phyloP scores from a whole-genome alignment of 2,888 invertebrate genomes.

The Galerucella calmariensis region DNA sequence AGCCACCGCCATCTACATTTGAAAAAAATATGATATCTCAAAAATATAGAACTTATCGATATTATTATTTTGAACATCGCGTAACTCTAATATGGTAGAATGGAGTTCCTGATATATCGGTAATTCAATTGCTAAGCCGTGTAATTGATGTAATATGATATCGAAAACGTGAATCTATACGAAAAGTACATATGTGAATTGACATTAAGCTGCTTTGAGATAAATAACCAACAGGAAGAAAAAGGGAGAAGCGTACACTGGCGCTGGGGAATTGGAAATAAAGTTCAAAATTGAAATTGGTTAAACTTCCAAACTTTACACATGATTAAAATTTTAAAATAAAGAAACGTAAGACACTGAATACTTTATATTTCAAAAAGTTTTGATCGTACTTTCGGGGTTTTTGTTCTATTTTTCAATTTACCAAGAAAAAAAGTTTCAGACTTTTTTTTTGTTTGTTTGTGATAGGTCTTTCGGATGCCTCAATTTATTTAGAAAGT shows the following conservation, averaged over 20 bases:
- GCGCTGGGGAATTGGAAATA: neutral
- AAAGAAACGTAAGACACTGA: neutral
- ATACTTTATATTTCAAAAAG: neutral
- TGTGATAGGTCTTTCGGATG: neutral
- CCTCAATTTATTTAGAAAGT: neutral
- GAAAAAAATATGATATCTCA: no score
- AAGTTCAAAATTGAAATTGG: conserved; percentile 13
- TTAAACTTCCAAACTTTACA: conserved; percentile 3
- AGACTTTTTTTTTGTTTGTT: neutral
- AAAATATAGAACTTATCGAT: no score
- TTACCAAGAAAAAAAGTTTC: neutral
- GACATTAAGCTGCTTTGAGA: neutral
- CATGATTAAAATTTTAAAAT: conserved; percentile 18
- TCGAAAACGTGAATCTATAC: neutral
- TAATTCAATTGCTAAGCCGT: no score
- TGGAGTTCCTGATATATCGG: no score
- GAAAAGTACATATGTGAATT: conserved; percentile 3
- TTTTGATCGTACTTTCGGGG: neutral
- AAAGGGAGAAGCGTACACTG: neutral
- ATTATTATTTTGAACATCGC: no score
- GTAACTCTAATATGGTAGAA: no score
- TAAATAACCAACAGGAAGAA: neutral
- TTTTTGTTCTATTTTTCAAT: conserved; percentile 1
- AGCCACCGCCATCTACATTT: no score
- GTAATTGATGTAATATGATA: neutral